Conservation (phyloP, 1,140 invertebrate species). For the Drosophila kurseongensis region DNA sequence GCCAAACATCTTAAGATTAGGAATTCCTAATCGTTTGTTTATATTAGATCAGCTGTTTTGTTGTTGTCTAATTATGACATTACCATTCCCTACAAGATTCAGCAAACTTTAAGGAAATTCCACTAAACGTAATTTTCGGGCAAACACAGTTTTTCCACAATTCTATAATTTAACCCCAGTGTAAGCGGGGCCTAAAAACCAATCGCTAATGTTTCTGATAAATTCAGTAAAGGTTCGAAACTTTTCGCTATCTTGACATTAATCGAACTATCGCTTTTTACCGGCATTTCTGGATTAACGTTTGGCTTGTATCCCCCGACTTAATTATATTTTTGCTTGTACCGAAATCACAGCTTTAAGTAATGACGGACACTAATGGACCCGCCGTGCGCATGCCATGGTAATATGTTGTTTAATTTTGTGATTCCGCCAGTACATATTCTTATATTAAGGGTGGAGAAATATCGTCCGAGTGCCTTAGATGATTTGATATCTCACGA, state of each 20-base stretch:
- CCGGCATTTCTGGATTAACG: conserved; percentile 15
- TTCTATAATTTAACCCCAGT: too few relatives aligned
- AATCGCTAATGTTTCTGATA: background rate
- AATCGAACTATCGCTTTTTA: conserved; percentile 24
- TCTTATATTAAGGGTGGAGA: conserved; percentile 94
- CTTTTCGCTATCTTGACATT: conserved; percentile 20
- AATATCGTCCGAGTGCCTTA: conserved; percentile 96
- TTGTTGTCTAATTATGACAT: too few relatives aligned
- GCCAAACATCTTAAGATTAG: too few relatives aligned
- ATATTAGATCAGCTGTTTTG: too few relatives aligned
- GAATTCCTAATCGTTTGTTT: too few relatives aligned
- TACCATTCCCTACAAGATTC: too few relatives aligned
- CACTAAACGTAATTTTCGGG: too few relatives aligned
- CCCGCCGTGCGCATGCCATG: conserved; percentile 71
- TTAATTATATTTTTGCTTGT: background rate
- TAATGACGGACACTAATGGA: conserved; percentile 59
- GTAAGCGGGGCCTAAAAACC: background rate
- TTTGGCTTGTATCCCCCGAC: background rate
- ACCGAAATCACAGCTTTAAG: background rate
- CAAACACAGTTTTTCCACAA: too few relatives aligned
- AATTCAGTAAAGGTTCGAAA: background rate
- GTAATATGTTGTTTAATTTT: conserved; percentile 20
- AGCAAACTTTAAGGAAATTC: too few relatives aligned
- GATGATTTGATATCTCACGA: conserved; percentile 98
- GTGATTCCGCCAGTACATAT: background rate